These are phyloP conservation scores for Rhinatrema bivittatum DNA, from an alignment of 2,797 vertebrate genomes.

Conservation along the genomic window DNA sequence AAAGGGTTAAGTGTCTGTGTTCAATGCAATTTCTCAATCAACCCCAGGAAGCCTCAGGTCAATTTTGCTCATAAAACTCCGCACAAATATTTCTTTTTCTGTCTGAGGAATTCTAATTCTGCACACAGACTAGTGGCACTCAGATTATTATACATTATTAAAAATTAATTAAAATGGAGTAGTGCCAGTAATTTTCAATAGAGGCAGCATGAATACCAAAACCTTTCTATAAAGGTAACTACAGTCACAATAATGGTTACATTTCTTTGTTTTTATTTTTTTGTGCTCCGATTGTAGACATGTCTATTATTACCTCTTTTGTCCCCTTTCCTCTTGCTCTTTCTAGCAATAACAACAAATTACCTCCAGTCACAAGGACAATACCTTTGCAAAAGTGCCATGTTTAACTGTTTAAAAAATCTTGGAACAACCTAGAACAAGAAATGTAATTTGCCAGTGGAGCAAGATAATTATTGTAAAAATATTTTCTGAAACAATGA, in stretches of 20 bases:
- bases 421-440: too few relatives aligned
- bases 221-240: background rate
- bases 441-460: too few relatives aligned
- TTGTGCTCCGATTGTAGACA: background rate
- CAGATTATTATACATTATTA: constrained; percentile 75
- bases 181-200: constrained; percentile 30
- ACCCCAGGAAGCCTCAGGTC: constrained; percentile 59
- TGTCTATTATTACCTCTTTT: background rate
- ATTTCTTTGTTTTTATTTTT: too few relatives aligned
- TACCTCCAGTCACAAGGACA: constrained; percentile 2
- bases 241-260: constrained; percentile 17
- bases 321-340: constrained; percentile 2
- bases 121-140: constrained; percentile 51
- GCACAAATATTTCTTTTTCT: constrained; percentile 66
- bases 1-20: constrained; percentile 53
- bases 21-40: constrained; percentile 60
- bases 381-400: background rate
- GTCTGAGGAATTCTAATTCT: constrained; percentile 66
- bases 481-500: too few relatives aligned
- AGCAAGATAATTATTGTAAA: too few relatives aligned
- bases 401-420: constrained; percentile 1
- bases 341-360: background rate
- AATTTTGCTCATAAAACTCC: constrained; percentile 71
- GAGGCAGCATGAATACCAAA: constrained; percentile 18
- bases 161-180: constrained; percentile 69